These are phyloP conservation scores for Aleadryas rufinucha DNA, from an alignment of 2,113 vertebrate genomes.

Conservation along the genomic window DNA sequence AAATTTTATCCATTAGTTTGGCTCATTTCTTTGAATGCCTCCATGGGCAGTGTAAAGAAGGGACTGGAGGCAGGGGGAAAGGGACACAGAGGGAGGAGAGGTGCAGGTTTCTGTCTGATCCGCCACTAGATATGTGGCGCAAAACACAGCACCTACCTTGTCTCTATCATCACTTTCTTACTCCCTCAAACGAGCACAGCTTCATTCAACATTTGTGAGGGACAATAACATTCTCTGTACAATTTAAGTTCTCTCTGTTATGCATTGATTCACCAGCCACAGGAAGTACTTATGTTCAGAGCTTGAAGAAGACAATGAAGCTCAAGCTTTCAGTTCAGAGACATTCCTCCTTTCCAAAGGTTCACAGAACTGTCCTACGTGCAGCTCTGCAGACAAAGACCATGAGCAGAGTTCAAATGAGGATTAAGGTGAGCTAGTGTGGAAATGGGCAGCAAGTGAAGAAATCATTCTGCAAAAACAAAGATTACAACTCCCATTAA, in stretches of 20 bases:
- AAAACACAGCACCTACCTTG: conserved; percentile 11
- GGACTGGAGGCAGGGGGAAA: background rate
- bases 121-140: conserved; percentile 72
- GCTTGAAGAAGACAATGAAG: background rate
- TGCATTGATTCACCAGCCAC: background rate
- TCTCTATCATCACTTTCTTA: background rate
- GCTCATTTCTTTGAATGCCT: conserved; percentile 81
- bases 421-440: background rate
- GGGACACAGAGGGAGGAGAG: background rate
- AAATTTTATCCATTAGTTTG: conserved; percentile 39
- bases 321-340: background rate
- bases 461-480: background rate
- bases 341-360: background rate
- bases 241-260: background rate
- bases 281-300: background rate
- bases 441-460: background rate
- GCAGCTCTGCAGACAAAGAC: background rate
- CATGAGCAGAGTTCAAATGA: background rate
- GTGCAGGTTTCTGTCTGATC: conserved; percentile 77
- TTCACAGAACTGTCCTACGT: background rate
- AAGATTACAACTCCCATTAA: background rate
- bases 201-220: background rate
- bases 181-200: background rate
- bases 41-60: conserved; percentile 81
- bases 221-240: background rate